Base-by-base conservation (phyloP, 1,140 invertebrate genomes). In the Drosophila grimshawi region DNA sequence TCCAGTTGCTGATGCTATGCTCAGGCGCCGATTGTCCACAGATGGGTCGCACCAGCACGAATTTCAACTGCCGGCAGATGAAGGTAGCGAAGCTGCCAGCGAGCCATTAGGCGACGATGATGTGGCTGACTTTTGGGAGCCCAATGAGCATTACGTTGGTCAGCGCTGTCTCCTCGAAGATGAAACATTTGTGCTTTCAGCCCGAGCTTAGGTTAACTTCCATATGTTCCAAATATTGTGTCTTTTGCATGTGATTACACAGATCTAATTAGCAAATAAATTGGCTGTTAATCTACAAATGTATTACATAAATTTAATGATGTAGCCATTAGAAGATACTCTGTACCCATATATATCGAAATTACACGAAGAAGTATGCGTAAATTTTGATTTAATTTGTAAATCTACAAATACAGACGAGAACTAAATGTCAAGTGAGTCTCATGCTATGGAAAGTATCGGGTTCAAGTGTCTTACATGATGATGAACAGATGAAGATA, bases 91-190 rank as follows among this genome's bases (percentile, higher is more conserved):
- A 48, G 64, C 46, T 0, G 69, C 75, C 6, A 73, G 62, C 19
- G 76, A 88, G 5, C 70, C 55, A 3, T 19, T 90, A 32, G 83
- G 46, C 3, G 76, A 89, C 4, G 81, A 91, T 43, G 86, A 90
- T 32, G 79, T 82, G 32, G 86, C 76, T 32, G 90, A 92, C 39
- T 88, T 76, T 19, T 92, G 91, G 91, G 91, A 92, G 45, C 77
- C 81, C 5, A 92, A 92, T 52, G 88, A 92, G n/a, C 73, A 77
- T 41, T 90, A 80, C 72, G 83, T 92, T 6, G 76, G 78, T 2
- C 85, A 90, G 32, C 86, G 91, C 39, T 92, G 91, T 53, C 64
- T 92, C 5, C 57, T 92, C 2, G 79, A 92, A 46, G 91, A 92
- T 68, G 91, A 92, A 48, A 89, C 61, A 43, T 90, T 92, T 73